Evolutionary conservation across 2,888 invertebrate species (phyloP).

Genomic region (Girardia tigrina): DNA sequence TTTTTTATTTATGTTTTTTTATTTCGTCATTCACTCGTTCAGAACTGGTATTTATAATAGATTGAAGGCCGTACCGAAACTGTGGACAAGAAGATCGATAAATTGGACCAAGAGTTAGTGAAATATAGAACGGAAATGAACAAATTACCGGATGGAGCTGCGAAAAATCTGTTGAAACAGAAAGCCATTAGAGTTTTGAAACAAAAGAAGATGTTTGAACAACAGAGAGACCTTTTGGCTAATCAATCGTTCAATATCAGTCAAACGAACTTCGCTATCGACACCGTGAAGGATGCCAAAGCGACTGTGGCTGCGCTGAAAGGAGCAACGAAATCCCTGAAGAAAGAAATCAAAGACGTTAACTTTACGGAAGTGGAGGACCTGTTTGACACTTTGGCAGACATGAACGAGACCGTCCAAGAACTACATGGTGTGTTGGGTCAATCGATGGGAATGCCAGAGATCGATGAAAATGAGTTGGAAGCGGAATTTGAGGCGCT

Average conservation of each 20-base stretch:
- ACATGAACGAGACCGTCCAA: background rate
- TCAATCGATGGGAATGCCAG: conserved; percentile 4
- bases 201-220: conserved; percentile 88
- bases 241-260: conserved; percentile 98
- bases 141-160: conserved; percentile 74
- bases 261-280: conserved; percentile 88
- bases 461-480: conserved; percentile 15
- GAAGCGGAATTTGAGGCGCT: conserved; percentile 29
- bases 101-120: conserved; percentile 64
- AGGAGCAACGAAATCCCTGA: conserved; percentile 88
- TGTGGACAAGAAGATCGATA: conserved; percentile 80
- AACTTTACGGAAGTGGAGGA: conserved; percentile 84
- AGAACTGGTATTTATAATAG: conserved; percentile 53
- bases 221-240: conserved; percentile 73
- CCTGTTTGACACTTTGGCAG: background rate
- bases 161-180: conserved; percentile 89
- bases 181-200: conserved; percentile 88
- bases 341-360: conserved; percentile 91
- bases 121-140: conserved; percentile 96
- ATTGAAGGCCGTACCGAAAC: conserved; percentile 70
- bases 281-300: conserved; percentile 79
- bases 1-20: too few species aligned
- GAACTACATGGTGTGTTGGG: conserved; percentile 18
- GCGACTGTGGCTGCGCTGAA: conserved; percentile 76
- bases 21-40: background rate